phyloP scores from a whole-genome alignment of 2,113 vertebrate genomes.

The Ailuropoda melanoleuca region DNA sequence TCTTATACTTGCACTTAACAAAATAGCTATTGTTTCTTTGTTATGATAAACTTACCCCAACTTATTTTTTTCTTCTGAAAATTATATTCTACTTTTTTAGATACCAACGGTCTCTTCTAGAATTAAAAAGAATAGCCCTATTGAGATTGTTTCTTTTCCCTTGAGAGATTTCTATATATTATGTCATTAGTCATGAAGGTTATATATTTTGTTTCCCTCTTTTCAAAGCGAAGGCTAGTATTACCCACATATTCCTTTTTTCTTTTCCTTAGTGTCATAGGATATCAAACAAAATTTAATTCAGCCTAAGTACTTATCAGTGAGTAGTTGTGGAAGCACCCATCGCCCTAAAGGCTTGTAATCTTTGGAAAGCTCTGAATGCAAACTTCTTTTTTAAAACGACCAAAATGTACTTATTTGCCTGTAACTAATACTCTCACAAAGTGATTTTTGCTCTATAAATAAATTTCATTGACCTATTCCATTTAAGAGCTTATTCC shows the following conservation, averaged over 20 bases:
- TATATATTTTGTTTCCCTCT: background rate
- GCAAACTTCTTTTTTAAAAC: background rate
- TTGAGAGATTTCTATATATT: background rate
- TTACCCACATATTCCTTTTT: background rate
- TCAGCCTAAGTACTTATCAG: conserved; percentile 83
- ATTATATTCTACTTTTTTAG: background rate
- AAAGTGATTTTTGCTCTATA: background rate
- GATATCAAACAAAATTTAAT: conserved; percentile 84
- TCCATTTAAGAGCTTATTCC: background rate
- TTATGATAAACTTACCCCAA: background rate
- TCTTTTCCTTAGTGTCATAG: conserved; percentile 76
- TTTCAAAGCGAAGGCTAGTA: background rate
- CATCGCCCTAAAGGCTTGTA: background rate
- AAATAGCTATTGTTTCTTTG: background rate
- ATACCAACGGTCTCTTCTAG: background rate
- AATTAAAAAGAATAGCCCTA: background rate
- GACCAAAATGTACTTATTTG: background rate
- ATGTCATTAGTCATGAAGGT: background rate
- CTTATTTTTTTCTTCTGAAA: background rate
- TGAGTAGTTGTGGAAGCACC: conserved; percentile 53
- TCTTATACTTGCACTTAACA: background rate
- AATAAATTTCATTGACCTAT: background rate
- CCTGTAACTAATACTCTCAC: background rate
- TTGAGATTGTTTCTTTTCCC: background rate
- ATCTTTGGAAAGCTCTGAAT: background rate